phyloP scores from a whole-genome alignment of 2,113 vertebrate species.

The Calypte anna region DNA sequence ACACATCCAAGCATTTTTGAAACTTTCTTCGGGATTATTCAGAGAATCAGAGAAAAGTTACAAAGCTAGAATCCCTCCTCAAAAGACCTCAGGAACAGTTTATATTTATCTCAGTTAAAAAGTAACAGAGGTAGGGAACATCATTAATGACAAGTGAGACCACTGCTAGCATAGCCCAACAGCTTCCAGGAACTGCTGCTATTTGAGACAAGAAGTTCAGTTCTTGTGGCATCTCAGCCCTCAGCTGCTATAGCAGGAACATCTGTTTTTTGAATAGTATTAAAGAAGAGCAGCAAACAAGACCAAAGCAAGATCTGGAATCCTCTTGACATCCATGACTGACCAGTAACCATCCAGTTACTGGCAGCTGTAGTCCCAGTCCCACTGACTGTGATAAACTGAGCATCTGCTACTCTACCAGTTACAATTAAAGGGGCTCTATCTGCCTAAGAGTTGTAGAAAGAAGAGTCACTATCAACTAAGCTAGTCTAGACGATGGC shows the following conservation, averaged over 20 bases:
- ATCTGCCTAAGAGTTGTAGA: not conserved
- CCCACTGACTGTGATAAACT: not conserved
- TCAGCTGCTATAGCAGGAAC: fast-evolving
- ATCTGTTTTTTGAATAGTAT: not conserved
- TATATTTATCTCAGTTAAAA: not conserved
- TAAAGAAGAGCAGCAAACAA: not conserved
- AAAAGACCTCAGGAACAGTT: not conserved
- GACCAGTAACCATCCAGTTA: not conserved
- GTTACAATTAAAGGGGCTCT: not conserved
- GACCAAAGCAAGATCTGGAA: not conserved
- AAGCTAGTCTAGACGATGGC: not conserved
- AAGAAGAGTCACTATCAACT: not conserved
- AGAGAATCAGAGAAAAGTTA: not conserved
- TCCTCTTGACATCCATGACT: not conserved
- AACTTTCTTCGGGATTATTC: not conserved
- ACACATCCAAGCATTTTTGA: not conserved
- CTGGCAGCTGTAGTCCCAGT: not conserved
- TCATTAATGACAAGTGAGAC: not conserved
- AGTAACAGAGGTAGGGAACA: not conserved
- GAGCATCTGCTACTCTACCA: not conserved
- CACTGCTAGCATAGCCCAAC: not conserved
- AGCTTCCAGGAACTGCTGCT: not conserved
- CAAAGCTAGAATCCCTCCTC: not conserved
- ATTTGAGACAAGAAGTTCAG: not conserved
- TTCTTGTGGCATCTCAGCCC: not conserved